Evolutionary conservation across 2,797 vertebrate species (phyloP), one percentile per base, ranked within the genome.

Genomic region (Glossophaga mutica): DNA sequence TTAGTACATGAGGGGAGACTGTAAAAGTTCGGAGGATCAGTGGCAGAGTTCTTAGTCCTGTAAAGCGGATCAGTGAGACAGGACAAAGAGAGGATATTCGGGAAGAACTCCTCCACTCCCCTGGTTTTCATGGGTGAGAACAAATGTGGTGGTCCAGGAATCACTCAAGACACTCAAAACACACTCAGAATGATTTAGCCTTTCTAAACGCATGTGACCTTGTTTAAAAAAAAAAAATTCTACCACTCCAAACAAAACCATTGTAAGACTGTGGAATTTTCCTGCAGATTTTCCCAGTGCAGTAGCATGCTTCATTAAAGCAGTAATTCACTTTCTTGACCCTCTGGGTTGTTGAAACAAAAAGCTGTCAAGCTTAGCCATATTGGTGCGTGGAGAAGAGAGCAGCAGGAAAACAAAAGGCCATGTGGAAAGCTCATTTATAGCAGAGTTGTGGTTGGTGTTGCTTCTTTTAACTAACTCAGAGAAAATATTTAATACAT

Each of bases 401-500:
- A 14, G 1, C 1, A 34, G 3, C 18, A 19, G 88, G 16, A 46
- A 67, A 92, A 50, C 78, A 32, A 78, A 46, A 74, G 37, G 5
- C 15, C 46, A 48, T 16, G 22, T 0, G 39, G 18, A 65, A 48
- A 84, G 6, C 10, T 42, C 34, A 0, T 87, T 37, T 71, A 37
- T 70, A 21, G 0, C 16, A 70, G 24, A 68, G 2, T 1, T 95
- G 18, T 21, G 65, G 21, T 10, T 57, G n/a, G 50, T 37, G 29
- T 32, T 83, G 24, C 50, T 87, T 71, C 44, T 82, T 93, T 59
- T 59, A 93, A 50, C 11, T 55, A 74, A 78, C 3, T 26, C 14
- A 77, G 24, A 85, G 14, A 88, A 94, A 57, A 67, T 12, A 82
- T 12, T 76, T 85, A 44, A 39, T 22, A n/a, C 65, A 48, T 0